Percentiles rank a stretch among this genome's conserved stretches.
These are phyloP conservation scores for Forbesichthys papilliferus DNA, from an alignment of 2,113 vertebrate genomes.

Conservation along the genomic window DNA sequence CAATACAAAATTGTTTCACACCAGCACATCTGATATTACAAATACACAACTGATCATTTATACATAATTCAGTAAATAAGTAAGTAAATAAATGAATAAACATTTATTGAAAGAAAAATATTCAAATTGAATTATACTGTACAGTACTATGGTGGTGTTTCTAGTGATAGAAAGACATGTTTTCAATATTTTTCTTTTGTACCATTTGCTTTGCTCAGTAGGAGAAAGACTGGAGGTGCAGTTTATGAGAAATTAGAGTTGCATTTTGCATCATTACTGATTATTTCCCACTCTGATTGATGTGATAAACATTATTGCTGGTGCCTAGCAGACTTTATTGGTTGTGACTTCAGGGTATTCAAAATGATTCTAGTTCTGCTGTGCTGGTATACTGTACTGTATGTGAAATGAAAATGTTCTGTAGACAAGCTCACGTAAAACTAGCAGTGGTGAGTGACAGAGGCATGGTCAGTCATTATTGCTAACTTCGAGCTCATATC, in stretches of 20 bases:
- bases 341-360: neutral
- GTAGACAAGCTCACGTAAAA: neutral
- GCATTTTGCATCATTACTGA: neutral
- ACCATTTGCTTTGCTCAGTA: constrained; percentile 10
- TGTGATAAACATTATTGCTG: neutral
- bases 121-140: no score
- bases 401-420: neutral
- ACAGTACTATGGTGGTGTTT: no score
- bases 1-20: no score
- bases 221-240: constrained; percentile 11
- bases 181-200: constrained; percentile 16
- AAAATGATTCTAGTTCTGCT: neutral
- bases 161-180: neutral
- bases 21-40: no score
- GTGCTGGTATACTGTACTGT: constrained; percentile 14
- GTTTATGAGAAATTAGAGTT: constrained; percentile 1
- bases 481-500: no score
- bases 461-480: no score
- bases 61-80: no score
- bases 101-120: no score
- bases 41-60: no score
- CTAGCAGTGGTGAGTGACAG: neutral
- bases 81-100: no score
- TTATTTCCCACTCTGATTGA: neutral
- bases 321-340: neutral